Evolutionary conservation across 1,140 invertebrate genomes (phyloP), one percentile per base, ranked within the genome.

Genomic region (Ganaspis sp.): DNA sequence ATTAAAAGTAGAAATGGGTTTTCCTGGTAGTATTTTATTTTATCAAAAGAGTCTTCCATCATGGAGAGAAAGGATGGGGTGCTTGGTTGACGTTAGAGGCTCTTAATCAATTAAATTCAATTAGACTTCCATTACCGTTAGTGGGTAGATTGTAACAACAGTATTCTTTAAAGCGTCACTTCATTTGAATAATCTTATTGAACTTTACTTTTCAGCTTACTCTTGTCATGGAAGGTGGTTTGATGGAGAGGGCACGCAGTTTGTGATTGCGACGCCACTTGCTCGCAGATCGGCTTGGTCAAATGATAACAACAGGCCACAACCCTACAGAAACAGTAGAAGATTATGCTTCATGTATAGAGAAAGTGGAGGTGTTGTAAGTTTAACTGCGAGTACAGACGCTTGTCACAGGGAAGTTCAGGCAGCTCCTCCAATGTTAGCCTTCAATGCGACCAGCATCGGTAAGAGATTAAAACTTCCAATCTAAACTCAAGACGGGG

Each of bases 181-280:
- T 19, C 23, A 64, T 64, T 64, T 64, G 58, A 29, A 29, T 64
- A 64, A 64, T 64, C 54, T 64, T 64, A 15, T 64, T 64, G 8
- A 29, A 64, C 58, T 64, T 64, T 64, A 26, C 58, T 64, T 90
- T 92, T 8, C 91, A 97, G 96, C 95, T 81, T 97, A 97, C 90
- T 95, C 95, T 1, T 97, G 96, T 90, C 95, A 97, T 86, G 96
- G 96, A 77, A 93, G 93, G 78, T 97, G 96, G 96, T 91, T 92
- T 85, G 93, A 93, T 79, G 91, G 92, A 53, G 94, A 95, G 83
- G 93, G 92, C 37, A 94, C 94, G 9, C 94, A 95, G 79, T 96
- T 94, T 88, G 92, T 97, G 79, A 95, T 97, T 80, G 95, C 95
- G 34, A 95, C 95, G 53, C 95, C 95, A 23, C 88, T 95, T 72